Evolutionary conservation across 1,140 invertebrate species (phyloP).

Genomic region (Heliconius himera): DNA sequence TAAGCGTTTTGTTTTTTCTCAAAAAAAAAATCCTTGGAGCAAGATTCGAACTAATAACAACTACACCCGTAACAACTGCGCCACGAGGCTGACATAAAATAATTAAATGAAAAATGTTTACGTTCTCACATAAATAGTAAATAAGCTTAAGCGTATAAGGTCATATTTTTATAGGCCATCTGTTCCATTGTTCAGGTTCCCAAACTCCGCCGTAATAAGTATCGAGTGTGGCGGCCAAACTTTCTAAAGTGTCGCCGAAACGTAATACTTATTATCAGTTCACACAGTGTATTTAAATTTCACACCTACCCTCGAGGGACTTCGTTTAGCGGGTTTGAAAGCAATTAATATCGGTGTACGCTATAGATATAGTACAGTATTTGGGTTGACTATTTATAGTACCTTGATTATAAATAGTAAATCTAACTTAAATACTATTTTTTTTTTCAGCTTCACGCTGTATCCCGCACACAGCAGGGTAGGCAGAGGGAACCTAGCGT

Average conservation of each 20-base stretch:
- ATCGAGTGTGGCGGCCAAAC: conserved; percentile 17
- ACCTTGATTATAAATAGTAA: too few relatives aligned
- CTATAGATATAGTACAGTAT: background rate
- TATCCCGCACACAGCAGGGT: too few relatives aligned
- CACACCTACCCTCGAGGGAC: conserved; percentile 1
- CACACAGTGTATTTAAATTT: conserved; percentile 17
- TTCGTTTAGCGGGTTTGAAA: background rate
- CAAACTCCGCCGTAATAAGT: conserved; percentile 19
- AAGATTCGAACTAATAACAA: too few relatives aligned
- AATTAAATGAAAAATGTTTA: too few relatives aligned
- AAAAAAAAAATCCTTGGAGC: too few relatives aligned
- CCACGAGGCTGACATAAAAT: too few relatives aligned
- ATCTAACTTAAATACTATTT: too few relatives aligned
- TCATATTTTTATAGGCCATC: background rate
- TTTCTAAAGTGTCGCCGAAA: conserved; percentile 19
- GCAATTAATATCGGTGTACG: background rate
- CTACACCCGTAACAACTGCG: too few relatives aligned
- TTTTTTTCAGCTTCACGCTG: too few relatives aligned
- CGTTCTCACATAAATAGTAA: background rate
- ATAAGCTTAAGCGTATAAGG: background rate
- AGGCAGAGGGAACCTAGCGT: too few relatives aligned
- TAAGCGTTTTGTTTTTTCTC: too few relatives aligned
- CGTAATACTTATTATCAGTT: conserved; percentile 20
- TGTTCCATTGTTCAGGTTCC: background rate
- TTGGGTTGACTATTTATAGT: background rate